Evolutionary conservation across 2,888 invertebrate genomes (phyloP).

Genomic region (Melipona beecheii): DNA sequence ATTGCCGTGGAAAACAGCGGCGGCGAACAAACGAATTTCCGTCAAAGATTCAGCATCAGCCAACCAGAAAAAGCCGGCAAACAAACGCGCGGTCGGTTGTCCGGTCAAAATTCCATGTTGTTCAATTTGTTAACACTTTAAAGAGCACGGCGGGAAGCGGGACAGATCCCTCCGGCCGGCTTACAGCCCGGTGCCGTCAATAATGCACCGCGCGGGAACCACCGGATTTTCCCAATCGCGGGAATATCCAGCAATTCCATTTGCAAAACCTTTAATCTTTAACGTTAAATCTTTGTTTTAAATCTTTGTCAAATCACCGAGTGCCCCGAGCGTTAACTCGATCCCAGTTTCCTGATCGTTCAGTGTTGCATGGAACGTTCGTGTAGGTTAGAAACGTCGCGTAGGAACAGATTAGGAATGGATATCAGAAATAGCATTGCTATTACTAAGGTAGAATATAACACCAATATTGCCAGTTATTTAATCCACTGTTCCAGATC

Average conservation of each 20-base stretch:
- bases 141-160: conserved; percentile 23
- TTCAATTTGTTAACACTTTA: conserved; percentile 49
- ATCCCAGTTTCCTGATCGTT: conserved; percentile 9
- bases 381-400: not conserved
- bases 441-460: too few species aligned
- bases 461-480: too few species aligned
- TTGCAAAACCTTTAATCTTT: conserved; percentile 46
- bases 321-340: not conserved
- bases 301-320: not conserved
- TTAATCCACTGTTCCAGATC: too few species aligned
- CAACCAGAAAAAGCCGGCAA: not conserved
- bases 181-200: conserved; percentile 25
- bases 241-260: conserved; percentile 25
- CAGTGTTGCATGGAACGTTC: not conserved
- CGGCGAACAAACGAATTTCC: conserved; percentile 7
- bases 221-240: not conserved
- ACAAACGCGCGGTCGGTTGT: conserved; percentile 4
- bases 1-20: conserved; percentile 2
- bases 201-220: conserved; percentile 17
- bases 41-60: conserved; percentile 5
- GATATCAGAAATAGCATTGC: too few species aligned
- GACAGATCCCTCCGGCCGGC: conserved; percentile 36
- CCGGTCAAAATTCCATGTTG: conserved; percentile 30
- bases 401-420: too few species aligned
- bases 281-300: conserved; percentile 29